Evolutionary conservation across 2,888 invertebrate genomes (phyloP), one percentile per base, ranked within the genome.

Genomic region (Muschampia plurimacula): DNA sequence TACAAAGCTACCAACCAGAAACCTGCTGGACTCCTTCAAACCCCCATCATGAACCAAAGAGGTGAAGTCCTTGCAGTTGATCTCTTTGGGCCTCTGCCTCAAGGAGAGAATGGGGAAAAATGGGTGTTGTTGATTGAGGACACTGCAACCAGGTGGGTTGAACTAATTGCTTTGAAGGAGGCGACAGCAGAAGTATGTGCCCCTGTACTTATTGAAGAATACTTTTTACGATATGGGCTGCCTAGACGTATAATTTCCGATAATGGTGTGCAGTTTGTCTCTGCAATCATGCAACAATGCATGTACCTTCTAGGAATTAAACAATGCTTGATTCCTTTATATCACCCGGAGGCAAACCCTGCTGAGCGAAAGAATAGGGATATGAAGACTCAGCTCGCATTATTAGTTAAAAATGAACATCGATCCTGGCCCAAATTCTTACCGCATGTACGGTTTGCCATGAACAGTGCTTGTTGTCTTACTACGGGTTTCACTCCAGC

Each of bases 1-100:
- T 73, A 59, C 15, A 68, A 68, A 22, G 8, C 28, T 1, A n/a
- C 59, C 0, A 69, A 73, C 12, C n/a, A 36, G 32, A 73, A 73
- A 49, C 69, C 66, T 7, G 59, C 69, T 8, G 67, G 69, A 63
- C 63, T 70, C 15, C 66, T 72, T 3, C 76, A 76, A 32, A 75
- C 75, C 2, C 70, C 75, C 8, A 52, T 74, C 2, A 44, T 59
- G 0, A 32, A 65, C 10, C 76, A 72, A 46, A 46, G 73, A 7
- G 49, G 64, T n/a, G 76, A 77, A 49, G 76, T 78, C 5, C 32
- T 80, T 0, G 79, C 80, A 1, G 75, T 81, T 2, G 78, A 82
- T 60, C 64, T 79, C 0, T 81, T 80, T 57, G 79, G 78, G 3
- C 81, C 79, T 1, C 67, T 79, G 0, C 77, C 80, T 6, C 74